Conservation (phyloP, 2,113 vertebrate genomes). For the Catharus minimus region DNA sequence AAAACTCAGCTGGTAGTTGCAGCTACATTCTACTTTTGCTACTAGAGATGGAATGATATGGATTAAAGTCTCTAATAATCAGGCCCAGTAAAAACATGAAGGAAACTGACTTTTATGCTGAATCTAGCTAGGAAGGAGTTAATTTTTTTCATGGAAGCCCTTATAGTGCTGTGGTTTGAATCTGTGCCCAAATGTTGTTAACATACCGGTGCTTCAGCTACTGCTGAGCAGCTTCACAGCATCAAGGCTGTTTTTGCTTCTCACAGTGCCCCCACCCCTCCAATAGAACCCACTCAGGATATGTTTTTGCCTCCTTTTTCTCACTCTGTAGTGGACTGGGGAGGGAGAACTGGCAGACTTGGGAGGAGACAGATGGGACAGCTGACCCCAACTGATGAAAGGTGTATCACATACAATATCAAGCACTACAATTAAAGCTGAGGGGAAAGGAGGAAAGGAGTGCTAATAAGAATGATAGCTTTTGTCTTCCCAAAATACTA, state of each 20-base stretch:
- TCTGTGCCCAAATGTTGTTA: neutral
- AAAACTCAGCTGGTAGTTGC: neutral
- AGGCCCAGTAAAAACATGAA: neutral
- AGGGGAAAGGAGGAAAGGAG: neutral
- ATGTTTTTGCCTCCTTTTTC: neutral
- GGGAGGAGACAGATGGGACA: neutral
- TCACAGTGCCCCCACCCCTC: rapidly evolving
- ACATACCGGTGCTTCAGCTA: neutral
- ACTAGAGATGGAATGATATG: rapidly evolving
- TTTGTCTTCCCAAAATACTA: neutral
- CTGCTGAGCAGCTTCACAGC: neutral
- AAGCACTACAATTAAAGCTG: neutral
- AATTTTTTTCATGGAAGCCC: neutral
- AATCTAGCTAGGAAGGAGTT: neutral
- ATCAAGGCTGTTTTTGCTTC: neutral
- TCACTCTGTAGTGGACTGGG: neutral
- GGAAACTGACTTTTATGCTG: neutral
- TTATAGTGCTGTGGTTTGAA: neutral
- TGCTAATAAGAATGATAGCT: neutral
- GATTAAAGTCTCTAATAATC: neutral
- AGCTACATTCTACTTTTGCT: neutral
- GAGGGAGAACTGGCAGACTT: neutral
- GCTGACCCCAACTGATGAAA: neutral
- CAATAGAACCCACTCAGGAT: neutral
- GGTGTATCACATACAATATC: neutral